phyloP scores from a whole-genome alignment of 2,888 invertebrate genomes.

The Hemithea aestivaria region DNA sequence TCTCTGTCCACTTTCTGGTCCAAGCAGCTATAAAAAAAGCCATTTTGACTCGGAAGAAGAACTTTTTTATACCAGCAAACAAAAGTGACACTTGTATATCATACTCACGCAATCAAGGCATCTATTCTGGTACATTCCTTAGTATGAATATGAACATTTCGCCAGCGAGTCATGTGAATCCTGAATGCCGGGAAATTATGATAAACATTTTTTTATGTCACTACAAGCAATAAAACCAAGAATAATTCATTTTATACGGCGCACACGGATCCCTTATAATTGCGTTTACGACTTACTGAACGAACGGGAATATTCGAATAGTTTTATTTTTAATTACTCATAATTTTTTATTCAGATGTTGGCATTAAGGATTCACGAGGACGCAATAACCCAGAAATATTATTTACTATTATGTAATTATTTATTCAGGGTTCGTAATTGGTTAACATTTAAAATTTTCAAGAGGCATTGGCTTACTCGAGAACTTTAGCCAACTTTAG shows the following conservation, averaged over 20 bases:
- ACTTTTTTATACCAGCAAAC: too few relatives aligned
- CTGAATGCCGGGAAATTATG: conserved; percentile 66
- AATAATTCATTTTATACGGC: conserved; percentile 45
- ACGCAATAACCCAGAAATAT: conserved; percentile 57
- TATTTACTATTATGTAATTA: neutral
- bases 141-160: conserved; percentile 27
- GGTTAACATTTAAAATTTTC: too few relatives aligned
- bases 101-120: too few relatives aligned
- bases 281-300: conserved; percentile 45
- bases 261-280: conserved; percentile 48
- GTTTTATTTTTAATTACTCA: conserved; percentile 13
- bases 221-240: conserved; percentile 47
- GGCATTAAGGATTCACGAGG: conserved; percentile 76
- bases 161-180: conserved; percentile 72
- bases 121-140: too few relatives aligned
- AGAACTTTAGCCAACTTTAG: too few relatives aligned
- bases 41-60: too few relatives aligned
- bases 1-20: too few relatives aligned
- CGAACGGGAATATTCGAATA: conserved; percentile 25
- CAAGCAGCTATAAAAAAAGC: too few relatives aligned
- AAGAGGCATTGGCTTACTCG: too few relatives aligned
- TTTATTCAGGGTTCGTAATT: too few relatives aligned
- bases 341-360: conserved; percentile 16
- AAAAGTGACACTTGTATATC: too few relatives aligned
- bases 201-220: conserved; percentile 51